Evolutionary conservation across 2,797 vertebrate species (phyloP), one percentile per base, ranked within the genome.

Genomic region (Hypotaenidia okinawae): DNA sequence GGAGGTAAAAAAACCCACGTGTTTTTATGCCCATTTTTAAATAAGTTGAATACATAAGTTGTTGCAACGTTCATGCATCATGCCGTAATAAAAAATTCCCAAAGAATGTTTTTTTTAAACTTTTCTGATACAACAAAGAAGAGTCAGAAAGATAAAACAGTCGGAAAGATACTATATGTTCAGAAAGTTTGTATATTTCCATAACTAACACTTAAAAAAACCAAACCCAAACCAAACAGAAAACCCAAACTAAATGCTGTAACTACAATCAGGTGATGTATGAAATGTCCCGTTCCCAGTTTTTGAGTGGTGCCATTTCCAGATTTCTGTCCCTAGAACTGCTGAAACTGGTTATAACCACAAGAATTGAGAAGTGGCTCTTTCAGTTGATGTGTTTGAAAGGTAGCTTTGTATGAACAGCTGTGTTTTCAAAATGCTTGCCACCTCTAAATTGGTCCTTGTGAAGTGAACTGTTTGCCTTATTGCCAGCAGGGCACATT

Each of bases 321-420:
- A 94, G 69, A 90, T 77, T 91, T 82, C 84, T 90, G 41, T 80
- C 58, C 82, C 35, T 1, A 67, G 23, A 69, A 89, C 77, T 72
- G 37, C 84, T 91, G 54, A 74, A 94, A 93, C 91, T 58, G 45
- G 51, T 66, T 92, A 59, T 66, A 94, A 95, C 25, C 79, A 81
- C 86, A 97, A 87, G 94, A 95, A 96, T 35, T 75, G 87, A 89
- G 70, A 95, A 96, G 83, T 77, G 37, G 52, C 43, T 93, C 67
- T 90, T 92, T 93, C 83, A 79, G 58, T 66, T 88, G 68, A 86
- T 80, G 77, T 86, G 82, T 91, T 92, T 90, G 93, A 97, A 97
- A 98, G 97, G 92, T 97, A 95, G 82, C 96, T 98, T 97, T 98
- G 98, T 97, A 95, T 72, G 89, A 96, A 92, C 90, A 97, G 94